Evolutionary conservation across 2,888 invertebrate genomes (phyloP), one percentile per base, ranked within the genome.

Genomic region (Microplitis deprimator): DNA sequence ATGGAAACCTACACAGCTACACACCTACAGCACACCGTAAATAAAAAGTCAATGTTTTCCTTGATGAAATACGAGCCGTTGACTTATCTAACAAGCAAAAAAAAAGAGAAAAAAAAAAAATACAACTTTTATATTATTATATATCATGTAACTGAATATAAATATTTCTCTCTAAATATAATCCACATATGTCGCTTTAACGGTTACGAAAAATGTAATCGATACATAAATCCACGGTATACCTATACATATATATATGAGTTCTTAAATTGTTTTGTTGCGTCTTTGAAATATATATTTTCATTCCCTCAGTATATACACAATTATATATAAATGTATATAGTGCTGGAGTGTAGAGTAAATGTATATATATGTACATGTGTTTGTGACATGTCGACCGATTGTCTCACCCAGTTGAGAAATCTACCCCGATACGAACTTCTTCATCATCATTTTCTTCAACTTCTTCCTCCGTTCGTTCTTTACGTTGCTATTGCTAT

Each of bases 301-400:
- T 74, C 68, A 29, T 39, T 79, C 79, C 83, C 78, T 72, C 81
- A 79, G 79, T 79, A 29, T 70, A 74, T 41, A 73, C 16, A 16
- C 10, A 39, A 7, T 29, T 60, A 38, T 64, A 13, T 64, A 64
- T 73, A 64, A 29, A 73, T 72, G 62, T 16, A 59, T 72, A 76
- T 72, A 29, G 29, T 29, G 29, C 2, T 29, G 29, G 29, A 29
- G 67, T 61, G 29, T 0, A 29, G 29, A 29, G 29, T 29, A 29
- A 29, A 29, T 29, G 29, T 29, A 29, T 29, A 29, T 29, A 73
- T 73, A 65, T 68, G 67, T 76, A 71, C 72, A 64, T 50, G 20
- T 68, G 73, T 39, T 68, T 59, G 75, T 75, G 75, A 78, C 75
- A 69, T 78, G 72, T 68, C 74, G 76, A 71, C 62, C 39, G 73